Evolutionary conservation across 2,888 invertebrate genomes (phyloP).

Genomic region (Maniola hyperantus): DNA sequence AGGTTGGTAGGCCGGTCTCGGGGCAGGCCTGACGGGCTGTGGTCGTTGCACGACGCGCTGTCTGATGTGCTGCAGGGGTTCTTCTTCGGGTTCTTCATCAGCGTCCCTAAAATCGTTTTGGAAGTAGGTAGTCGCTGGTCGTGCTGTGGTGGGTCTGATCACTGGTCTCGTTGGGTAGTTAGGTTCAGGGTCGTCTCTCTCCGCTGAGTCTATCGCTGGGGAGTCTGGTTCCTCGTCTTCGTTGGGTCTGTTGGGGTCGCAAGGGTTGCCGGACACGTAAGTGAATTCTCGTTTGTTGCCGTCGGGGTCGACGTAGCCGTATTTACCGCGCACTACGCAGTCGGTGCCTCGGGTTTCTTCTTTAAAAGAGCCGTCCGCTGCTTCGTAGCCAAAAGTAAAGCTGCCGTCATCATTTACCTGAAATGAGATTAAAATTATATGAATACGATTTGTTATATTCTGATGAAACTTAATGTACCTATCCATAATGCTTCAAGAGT

Average conservation of each 20-base stretch:
- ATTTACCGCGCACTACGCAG: conserved; percentile 93
- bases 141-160: conserved; percentile 72
- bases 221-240: conserved; percentile 85
- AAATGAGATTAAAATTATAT: conserved; percentile 42
- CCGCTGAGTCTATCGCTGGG: conserved; percentile 80
- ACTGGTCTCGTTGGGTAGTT: conserved; percentile 77
- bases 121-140: conserved; percentile 86
- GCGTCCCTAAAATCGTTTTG: conserved; percentile 87
- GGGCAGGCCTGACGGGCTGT: conserved; percentile 49
- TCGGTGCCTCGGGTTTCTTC: conserved; percentile 93
- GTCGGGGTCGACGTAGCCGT: conserved; percentile 93
- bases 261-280: conserved; percentile 93
- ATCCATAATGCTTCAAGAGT: no score
- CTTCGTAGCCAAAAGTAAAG: conserved; percentile 92
- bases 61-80: conserved; percentile 73
- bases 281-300: conserved; percentile 93
- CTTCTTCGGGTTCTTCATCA: conserved; percentile 83
- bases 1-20: conserved; percentile 72
- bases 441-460: no score
- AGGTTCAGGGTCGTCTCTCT: conserved; percentile 85
- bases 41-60: conserved; percentile 75
- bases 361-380: conserved; percentile 93
- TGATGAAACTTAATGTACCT: no score
- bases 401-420: conserved; percentile 91
- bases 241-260: conserved; percentile 91